Percentiles rank a stretch among this genome's conserved stretches.
Conservation (phyloP, 2,888 invertebrate genomes). For the Coenonympha glycerion region DNA sequence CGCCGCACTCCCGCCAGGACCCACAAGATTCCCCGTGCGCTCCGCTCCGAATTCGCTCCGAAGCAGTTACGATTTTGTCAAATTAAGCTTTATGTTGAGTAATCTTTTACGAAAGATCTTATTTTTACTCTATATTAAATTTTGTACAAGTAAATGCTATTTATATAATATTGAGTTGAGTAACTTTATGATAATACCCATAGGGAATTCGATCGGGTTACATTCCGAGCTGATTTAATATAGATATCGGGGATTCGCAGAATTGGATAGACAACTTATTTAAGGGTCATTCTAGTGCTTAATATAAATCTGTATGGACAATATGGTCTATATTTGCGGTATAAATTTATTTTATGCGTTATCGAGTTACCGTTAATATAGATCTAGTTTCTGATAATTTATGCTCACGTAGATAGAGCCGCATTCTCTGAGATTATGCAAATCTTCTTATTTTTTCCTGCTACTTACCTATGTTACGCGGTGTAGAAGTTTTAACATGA, state of each 20-base stretch:
- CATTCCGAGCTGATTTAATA: slow-evolving; percentile 27
- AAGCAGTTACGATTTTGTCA: too few relatives aligned
- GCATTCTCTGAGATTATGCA: slow-evolving; percentile 4
- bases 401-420: not conserved
- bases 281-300: slow-evolving; percentile 10
- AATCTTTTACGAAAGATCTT: too few relatives aligned
- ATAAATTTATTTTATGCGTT: slow-evolving; percentile 4
- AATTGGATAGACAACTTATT: slow-evolving; percentile 12
- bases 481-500: too few relatives aligned
- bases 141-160: slow-evolving; percentile 3
- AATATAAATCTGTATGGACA: slow-evolving; percentile 10
- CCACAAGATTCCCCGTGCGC: too few relatives aligned
- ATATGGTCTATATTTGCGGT: slow-evolving; percentile 5
- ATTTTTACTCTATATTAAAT: too few relatives aligned
- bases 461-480: not conserved
- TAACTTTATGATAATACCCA: slow-evolving; percentile 32
- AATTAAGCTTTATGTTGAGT: too few relatives aligned
- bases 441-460: not conserved
- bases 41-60: too few relatives aligned
- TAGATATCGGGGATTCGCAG: slow-evolving; percentile 13
- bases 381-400: slow-evolving; percentile 6
- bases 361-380: slow-evolving; percentile 4
- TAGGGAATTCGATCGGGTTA: slow-evolving; percentile 27
- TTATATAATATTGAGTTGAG: slow-evolving; percentile 19
- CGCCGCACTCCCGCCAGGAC: too few relatives aligned